These are phyloP conservation scores for Hanleya hanleyi DNA, from an alignment of 2,888 invertebrate genomes.

Conservation along the genomic window DNA sequence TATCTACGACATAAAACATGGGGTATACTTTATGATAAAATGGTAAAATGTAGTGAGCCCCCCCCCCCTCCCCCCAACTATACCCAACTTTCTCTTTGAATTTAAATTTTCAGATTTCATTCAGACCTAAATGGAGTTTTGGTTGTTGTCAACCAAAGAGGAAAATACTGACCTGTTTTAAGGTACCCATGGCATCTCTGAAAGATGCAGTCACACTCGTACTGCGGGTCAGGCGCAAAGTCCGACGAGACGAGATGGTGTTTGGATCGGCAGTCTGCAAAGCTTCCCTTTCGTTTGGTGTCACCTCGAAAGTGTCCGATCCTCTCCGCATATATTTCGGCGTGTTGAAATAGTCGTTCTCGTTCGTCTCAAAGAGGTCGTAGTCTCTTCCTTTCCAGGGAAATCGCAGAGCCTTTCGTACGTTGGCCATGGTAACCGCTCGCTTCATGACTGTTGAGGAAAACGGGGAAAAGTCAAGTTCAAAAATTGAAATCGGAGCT, in stretches of 20 bases:
- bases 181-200: slow-evolving; percentile 59
- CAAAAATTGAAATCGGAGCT: background rate
- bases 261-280: background rate
- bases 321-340: slow-evolving; percentile 30
- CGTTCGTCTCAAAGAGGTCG: slow-evolving; percentile 49
- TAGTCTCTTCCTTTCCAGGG: slow-evolving; percentile 49
- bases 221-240: slow-evolving; percentile 38
- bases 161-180: slow-evolving; percentile 53
- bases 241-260: background rate
- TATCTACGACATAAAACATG: no score
- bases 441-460: background rate
- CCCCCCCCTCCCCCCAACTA: no score
- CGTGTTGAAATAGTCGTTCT: slow-evolving; percentile 49
- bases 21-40: no score
- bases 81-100: no score
- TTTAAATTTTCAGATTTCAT: no score
- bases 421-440: slow-evolving; percentile 26
- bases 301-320: background rate
- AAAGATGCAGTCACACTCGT: slow-evolving; percentile 55
- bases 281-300: background rate
- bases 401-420: slow-evolving; percentile 44
- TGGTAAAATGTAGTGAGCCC: no score
- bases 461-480: background rate
- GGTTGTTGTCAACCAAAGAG: no score
- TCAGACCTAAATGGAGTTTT: no score